Conservation (phyloP, 2,888 invertebrate species). For the Tipula lateralis region DNA sequence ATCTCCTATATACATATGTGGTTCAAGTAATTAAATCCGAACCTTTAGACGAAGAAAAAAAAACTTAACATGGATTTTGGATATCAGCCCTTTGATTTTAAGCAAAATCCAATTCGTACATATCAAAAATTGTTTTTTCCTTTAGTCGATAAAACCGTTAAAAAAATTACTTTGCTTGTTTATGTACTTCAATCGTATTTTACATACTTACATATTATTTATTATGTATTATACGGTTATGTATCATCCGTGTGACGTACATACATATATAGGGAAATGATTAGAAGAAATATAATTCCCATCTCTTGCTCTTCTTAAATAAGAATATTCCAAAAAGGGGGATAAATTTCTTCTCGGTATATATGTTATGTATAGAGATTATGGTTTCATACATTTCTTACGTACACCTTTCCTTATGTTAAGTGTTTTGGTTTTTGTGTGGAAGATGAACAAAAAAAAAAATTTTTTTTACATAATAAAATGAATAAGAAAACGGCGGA, state of each 20-base stretch:
- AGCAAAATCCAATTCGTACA: background rate
- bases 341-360: background rate
- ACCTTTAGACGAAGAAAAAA: background rate
- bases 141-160: background rate
- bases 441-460: background rate
- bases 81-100: background rate
- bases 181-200: background rate
- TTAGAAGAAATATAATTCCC: background rate
- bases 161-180: background rate
- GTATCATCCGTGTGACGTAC: background rate
- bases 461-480: background rate
- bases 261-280: background rate
- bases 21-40: background rate
- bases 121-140: too few relatives aligned
- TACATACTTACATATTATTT: background rate
- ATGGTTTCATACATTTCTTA: background rate
- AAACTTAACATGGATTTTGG: background rate
- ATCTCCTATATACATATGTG: background rate
- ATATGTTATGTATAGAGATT: background rate
- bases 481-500: background rate
- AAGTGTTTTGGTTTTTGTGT: background rate
- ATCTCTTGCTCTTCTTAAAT: background rate
- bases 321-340: background rate
- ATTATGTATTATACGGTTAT: background rate
- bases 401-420: constrained; percentile 1